phyloP scores from a whole-genome alignment of 23 tunicate genomes.

The Phallusia fumigata region DNA sequence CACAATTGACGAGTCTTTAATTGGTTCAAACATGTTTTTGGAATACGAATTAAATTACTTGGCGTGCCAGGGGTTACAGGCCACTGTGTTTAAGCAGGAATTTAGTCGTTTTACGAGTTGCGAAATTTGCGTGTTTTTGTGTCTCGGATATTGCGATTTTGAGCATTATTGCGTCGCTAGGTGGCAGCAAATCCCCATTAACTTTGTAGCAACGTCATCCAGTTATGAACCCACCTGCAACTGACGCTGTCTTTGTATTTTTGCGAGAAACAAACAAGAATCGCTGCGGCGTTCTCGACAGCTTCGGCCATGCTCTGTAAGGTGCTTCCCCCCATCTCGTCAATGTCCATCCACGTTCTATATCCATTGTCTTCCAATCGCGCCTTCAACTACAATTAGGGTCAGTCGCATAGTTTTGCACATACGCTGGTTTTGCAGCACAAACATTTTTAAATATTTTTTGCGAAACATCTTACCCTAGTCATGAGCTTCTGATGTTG shows the following conservation, averaged over 20 bases:
- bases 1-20: too few relatives aligned
- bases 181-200: too few relatives aligned
- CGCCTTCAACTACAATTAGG: conserved; percentile 31
- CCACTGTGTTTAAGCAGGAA: too few relatives aligned
- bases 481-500: conserved; percentile 48
- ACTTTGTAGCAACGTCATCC: too few relatives aligned
- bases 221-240: conserved; percentile 47
- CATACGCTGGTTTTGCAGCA: not conserved
- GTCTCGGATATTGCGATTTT: not conserved
- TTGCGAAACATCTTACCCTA: conserved; percentile 40
- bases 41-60: too few relatives aligned
- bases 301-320: conserved; percentile 88
- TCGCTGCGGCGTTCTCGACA: conserved; percentile 59
- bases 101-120: too few relatives aligned
- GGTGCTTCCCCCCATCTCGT: conserved; percentile 87
- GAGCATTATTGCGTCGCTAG: not conserved
- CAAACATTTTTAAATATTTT: too few relatives aligned
- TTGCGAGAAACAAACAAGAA: conserved; percentile 46
- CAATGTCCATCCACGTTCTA: conserved; percentile 62
- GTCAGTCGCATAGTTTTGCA: not conserved
- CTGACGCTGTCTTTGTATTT: conserved; percentile 64
- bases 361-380: conserved; percentile 26
- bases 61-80: too few relatives aligned
- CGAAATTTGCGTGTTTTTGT: too few relatives aligned
- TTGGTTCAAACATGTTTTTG: too few relatives aligned